Conservation (phyloP, 2,888 invertebrate genomes). For the Parochlus steinenii region DNA sequence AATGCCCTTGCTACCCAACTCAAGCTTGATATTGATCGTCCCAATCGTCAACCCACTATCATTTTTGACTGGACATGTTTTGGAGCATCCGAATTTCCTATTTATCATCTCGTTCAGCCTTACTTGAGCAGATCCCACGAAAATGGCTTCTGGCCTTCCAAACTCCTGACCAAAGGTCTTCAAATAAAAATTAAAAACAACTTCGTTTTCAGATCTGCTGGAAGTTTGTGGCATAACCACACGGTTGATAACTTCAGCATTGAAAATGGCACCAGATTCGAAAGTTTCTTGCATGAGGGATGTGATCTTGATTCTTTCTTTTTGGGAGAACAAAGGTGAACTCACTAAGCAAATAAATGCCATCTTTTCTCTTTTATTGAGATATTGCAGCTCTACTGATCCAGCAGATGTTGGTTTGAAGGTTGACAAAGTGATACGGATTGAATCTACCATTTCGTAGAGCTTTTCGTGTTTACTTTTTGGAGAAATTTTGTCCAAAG, state of each 20-base stretch:
- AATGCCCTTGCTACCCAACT: constrained; percentile 31
- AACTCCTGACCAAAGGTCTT: neutral
- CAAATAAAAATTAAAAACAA: constrained; percentile 8
- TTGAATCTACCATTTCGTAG: neutral
- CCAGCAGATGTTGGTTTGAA: neutral
- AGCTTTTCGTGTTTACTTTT: too few relatives aligned
- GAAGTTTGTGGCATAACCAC: neutral
- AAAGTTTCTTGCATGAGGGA: constrained; percentile 4
- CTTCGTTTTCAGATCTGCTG: neutral
- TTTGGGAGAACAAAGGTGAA: constrained; percentile 2
- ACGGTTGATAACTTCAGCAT: neutral
- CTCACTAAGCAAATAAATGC: constrained; percentile 2
- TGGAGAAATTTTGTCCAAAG: neutral
- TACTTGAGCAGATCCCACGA: constrained; percentile 2
- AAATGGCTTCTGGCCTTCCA: neutral
- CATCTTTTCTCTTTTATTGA: neutral
- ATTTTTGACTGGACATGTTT: constrained; percentile 1
- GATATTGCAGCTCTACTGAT: constrained; percentile 1
- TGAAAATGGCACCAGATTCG: neutral
- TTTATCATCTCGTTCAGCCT: neutral
- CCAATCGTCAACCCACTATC: constrained; percentile 1
- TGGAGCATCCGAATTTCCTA: neutral
- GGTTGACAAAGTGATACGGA: neutral
- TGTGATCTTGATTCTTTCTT: neutral
- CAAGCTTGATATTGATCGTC: constrained; percentile 11